Base-by-base conservation (phyloP, 1,140 invertebrate species). In the Varroa destructor region DNA sequence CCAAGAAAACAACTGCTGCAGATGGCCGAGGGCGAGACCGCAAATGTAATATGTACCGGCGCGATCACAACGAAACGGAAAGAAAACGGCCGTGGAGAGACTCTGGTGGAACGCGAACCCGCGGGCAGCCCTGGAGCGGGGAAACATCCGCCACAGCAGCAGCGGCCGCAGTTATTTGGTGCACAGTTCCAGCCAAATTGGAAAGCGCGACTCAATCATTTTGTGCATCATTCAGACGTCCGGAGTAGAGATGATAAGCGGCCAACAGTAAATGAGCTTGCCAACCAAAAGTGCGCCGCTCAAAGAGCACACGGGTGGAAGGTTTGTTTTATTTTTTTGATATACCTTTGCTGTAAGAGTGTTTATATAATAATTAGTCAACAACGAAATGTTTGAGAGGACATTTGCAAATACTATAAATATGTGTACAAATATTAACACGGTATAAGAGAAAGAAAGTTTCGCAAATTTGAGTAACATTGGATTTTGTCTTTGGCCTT, bases 241-340 rank as follows among this genome's bases (percentile, higher is more conserved):
- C 87, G 87, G 78, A 86, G 88, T 0, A 46, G 74, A 82, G 89
- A 92, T 74, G 90, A 93, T 78, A 84, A 88, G 73, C 82, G 86
- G 74, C 86, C 88, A 5, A 88, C 89, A 5, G 86, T 93, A 1
- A 87, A 87, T 77, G 92, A 96, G 81, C 81, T 96, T 74, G 89
- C 91, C 1, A 89, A 89, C 80, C 91, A 95, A 78, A 87, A 87
- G 75, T 86, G 90, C 77, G 88, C 93, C 42, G 79, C 89, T 73
- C 87, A 91, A 75, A 92, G 89, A 81, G 84, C 91, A n/a, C 89
- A 90, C 78, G 93, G 92, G 10, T 97, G 93, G 93, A 96, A 96
- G 82, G 84, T 96, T 43, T 87, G 61, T 67, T 36, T 58, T 12
- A 12, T 56, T 56, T 58, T 36, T 58, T 58, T 36, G 3, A 51